Evolutionary conservation across 53 echinoderm and acorn worm species (phyloP), one percentile per base, ranked within the genome.

Genomic region (Luidia sarsii): DNA sequence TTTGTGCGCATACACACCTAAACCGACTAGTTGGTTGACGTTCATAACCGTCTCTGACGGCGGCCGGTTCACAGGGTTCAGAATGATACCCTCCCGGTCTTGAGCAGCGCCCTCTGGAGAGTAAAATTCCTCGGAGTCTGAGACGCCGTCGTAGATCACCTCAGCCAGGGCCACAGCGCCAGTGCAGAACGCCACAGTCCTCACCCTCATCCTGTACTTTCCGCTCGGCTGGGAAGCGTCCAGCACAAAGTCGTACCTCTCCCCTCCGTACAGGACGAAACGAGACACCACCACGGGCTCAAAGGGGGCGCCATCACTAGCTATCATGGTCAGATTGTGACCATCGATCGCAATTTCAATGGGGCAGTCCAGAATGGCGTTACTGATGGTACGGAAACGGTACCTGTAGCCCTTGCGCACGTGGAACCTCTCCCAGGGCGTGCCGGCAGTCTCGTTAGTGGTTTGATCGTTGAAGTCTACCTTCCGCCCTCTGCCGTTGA

Each of bases 361-460:
- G 10, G 91, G 65, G 24, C 94, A 94, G 16, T 71, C 68, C 30
- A 75, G 70, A 34, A 57, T 83, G 53, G 83, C 80, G 59, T 89
- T 91, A 41, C 91, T 86, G 33, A 91, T 82, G 18, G 91, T 55
- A 6, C 94, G 84, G 64, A 94, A 94, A 45, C 94, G 86, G 45
- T 94, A 86, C 13, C 91, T 65, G 30, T 37, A 65, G 13, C 86
- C 91, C 5, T 52, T 30, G 13, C 60, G 18, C 1, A 94, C 89
- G 30, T 65, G 27, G 48, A 88, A 88, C 24, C 81, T 48, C 39
- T 86, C 86, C 50, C 86, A 50, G 1, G 85, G 86, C 0, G 86
- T 94, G 18, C 72, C 53, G 15, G 10, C 57, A 21, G 33, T 46
- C 62, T 82, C 13, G 57, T 70, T 39, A 63, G 64, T 39, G 50